These are phyloP conservation scores for Eunapius fragilis DNA, from an alignment of 37 sponge, comb jelly and placozoan species.

Conservation along the genomic window DNA sequence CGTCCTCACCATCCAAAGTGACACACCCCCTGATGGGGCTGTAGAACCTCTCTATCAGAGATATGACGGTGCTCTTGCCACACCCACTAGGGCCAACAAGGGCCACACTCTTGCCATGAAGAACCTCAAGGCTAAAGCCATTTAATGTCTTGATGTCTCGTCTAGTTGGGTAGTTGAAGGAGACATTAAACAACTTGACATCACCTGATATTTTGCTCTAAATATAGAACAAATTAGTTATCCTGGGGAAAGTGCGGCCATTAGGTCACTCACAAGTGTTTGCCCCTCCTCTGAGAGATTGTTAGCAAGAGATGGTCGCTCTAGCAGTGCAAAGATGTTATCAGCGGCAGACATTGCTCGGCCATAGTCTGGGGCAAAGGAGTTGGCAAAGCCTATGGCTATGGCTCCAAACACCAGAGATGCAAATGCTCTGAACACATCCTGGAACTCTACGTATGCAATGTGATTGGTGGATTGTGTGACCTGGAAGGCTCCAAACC, in stretches of 20 bases:
- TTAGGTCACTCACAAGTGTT: constrained; percentile 37
- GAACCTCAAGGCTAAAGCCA: constrained; percentile 62
- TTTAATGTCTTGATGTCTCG: constrained; percentile 82
- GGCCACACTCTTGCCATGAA: constrained; percentile 91
- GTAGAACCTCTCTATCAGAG: constrained; percentile 96
- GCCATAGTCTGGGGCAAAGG: constrained; percentile 82
- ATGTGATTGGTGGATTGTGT: constrained; percentile 43
- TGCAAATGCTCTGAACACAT: constrained; percentile 76
- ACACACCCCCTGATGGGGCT: constrained; percentile 67
- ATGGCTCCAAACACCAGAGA: constrained; percentile 93
- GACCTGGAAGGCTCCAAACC: constrained; percentile 84
- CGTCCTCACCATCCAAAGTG: constrained; percentile 66
- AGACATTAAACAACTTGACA: constrained; percentile 67
- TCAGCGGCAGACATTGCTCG: constrained; percentile 80
- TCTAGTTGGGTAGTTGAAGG: constrained; percentile 92
- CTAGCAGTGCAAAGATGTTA: constrained; percentile 59
- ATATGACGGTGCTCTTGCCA: constrained; percentile 97
- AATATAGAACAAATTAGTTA: background rate
- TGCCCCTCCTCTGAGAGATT: constrained; percentile 38
- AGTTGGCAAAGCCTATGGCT: constrained; percentile 81
- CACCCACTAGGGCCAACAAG: constrained; percentile 99
- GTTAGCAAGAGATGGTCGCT: constrained; percentile 65
- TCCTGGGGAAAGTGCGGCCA: background rate
- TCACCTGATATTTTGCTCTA: constrained; percentile 54
- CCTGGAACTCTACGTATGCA: constrained; percentile 16